Percentiles rank a stretch among this genome's conserved stretches.
Evolutionary conservation across 1,140 invertebrate genomes (phyloP).

Genomic region (Halyomorpha halys): DNA sequence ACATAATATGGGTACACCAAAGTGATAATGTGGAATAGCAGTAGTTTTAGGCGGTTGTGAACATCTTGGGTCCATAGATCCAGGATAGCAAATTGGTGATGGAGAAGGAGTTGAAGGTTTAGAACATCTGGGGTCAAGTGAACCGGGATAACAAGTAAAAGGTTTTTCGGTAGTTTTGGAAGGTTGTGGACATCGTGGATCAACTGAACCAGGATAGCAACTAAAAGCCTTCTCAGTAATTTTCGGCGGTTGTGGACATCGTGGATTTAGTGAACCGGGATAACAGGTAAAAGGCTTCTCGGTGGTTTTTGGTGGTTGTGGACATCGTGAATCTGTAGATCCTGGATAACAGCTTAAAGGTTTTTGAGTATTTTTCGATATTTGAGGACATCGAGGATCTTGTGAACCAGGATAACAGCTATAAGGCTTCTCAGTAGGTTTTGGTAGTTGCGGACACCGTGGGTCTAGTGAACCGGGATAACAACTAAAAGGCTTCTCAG

Average conservation of each 20-base stretch:
- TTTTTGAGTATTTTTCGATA: constrained; percentile 10
- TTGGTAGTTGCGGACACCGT: constrained; percentile 33
- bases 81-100: constrained; percentile 29
- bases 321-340: constrained; percentile 30
- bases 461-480: constrained; percentile 36
- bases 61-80: constrained; percentile 35
- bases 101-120: constrained; percentile 30
- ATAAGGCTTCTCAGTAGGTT: constrained; percentile 23
- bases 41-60: constrained; percentile 29
- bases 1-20: constrained; percentile 31
- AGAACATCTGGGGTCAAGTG: constrained; percentile 35
- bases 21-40: constrained; percentile 13
- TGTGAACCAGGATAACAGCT: constrained; percentile 33
- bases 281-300: constrained; percentile 30
- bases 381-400: constrained; percentile 30
- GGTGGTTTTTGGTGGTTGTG: constrained; percentile 26
- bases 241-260: constrained; percentile 25
- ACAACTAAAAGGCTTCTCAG: constrained; percentile 26
- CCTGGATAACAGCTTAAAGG: constrained; percentile 31
- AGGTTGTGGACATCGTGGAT: constrained; percentile 34
- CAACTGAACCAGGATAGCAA: constrained; percentile 33
- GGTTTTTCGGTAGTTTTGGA: constrained; percentile 22
- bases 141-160: constrained; percentile 34
- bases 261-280: constrained; percentile 36
- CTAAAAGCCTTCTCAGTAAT: constrained; percentile 25